Base-by-base conservation (phyloP, 1,140 invertebrate species). In the Zaprionus kolodkinae region DNA sequence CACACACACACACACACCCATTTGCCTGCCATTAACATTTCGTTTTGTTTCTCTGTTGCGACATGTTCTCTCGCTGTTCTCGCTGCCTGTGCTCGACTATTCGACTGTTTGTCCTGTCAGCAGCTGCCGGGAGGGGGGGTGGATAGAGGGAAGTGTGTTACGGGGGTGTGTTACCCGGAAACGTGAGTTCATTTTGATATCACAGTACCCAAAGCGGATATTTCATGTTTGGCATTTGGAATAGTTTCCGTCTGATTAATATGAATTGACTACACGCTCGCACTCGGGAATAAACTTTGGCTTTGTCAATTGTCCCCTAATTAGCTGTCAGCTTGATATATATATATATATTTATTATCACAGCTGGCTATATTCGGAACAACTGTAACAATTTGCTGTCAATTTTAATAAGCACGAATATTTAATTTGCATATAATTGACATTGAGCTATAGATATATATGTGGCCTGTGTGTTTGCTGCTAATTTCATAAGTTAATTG, bases 21-120 rank as follows among this genome's bases (percentile, higher is more conserved):
- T 87, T 83, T 80, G 84, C 77, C 65, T 66, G 77, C 73, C 73
- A 88, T 87, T 88, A 88, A 78, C 77, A 83, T 80, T 87, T 83
- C 72, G 83, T 79, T 55, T 76, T 68, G 72, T 76, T 71, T 73
- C 43, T 59, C 30, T 48, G 6, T 40, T 15, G 13, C 67, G 45
- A 54, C 48, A 56, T 73, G 70, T 63, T 56, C 40, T 43, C 62
- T 67, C 36, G 48, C 27, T 57, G 52, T 59, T 63, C 54, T 56
- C 30, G 57, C 60, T 54, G n/a, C 21, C 27, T 9, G 13, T 36
- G 30, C 57, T 40, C 45, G 63, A 30, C 63, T 69, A 50, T 50
- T 52, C 25, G 48, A 60, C 57, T 50, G 21, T 72, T 66, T 76
- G 57, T 52, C 13, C n/a, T 66, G 74, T 62, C 74, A 72, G 69